A percentile compares a stretch with the other conserved stretches of the same genome.
Evolutionary conservation across 1,140 invertebrate species (phyloP).

Genomic region (Acromyrmex echinatior): DNA sequence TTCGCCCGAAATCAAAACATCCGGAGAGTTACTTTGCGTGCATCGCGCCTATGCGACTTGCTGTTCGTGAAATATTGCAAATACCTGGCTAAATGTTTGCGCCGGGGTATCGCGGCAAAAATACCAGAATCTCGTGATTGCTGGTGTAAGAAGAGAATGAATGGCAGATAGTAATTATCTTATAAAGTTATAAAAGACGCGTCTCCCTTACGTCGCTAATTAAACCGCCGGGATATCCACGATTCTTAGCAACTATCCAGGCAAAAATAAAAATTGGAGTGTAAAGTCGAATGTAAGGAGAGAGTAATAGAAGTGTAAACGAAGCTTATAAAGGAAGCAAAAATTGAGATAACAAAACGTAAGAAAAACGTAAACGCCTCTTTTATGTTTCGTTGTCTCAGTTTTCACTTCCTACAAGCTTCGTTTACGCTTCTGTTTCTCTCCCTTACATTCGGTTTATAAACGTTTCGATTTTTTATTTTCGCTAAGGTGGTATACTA

Average conservation of each 20-base stretch:
- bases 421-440: too few relatives aligned
- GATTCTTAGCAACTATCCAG: not conserved
- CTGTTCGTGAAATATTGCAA: conserved; percentile 28
- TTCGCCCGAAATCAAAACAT: not conserved
- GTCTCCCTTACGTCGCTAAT: conserved; percentile 9
- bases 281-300: too few relatives aligned
- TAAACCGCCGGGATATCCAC: conserved; percentile 16
- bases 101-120: conserved; percentile 4
- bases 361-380: too few relatives aligned
- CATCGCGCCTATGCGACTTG: not conserved
- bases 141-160: conserved; percentile 29
- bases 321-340: too few relatives aligned
- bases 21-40: not conserved
- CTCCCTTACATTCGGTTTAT: too few relatives aligned
- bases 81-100: conserved; percentile 20
- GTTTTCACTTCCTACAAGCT: too few relatives aligned
- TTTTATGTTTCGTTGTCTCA: too few relatives aligned
- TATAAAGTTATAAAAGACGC: conserved; percentile 50
- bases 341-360: too few relatives aligned
- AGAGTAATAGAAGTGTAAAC: too few relatives aligned
- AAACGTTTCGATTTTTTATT: too few relatives aligned
- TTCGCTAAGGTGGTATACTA: too few relatives aligned
- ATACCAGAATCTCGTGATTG: not conserved
- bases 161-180: conserved; percentile 60
- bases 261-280: too few relatives aligned